Percentiles rank a stretch among this genome's conserved stretches.
Conservation (phyloP, 2,797 vertebrate species). For the Calcarius lapponicus region DNA sequence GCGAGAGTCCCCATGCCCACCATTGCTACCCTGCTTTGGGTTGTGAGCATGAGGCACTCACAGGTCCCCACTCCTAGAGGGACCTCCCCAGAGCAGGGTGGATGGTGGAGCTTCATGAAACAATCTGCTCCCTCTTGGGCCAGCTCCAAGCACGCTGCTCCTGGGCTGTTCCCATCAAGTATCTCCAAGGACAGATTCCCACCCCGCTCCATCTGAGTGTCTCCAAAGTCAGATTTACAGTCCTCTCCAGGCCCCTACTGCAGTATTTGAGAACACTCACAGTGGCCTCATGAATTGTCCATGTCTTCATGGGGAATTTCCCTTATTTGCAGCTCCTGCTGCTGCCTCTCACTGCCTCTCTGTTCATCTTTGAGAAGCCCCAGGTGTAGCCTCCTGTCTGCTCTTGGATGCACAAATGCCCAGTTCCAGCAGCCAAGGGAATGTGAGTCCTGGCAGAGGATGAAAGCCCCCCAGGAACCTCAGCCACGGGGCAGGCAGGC, state of each 20-base stretch:
- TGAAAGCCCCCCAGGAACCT: not conserved
- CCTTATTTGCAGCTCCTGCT: not conserved
- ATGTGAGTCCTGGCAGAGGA: rapidly evolving
- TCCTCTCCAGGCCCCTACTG: not conserved
- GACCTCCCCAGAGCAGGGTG: too few species aligned
- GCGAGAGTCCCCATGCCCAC: not conserved
- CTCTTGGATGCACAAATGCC: not conserved
- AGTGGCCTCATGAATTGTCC: not conserved
- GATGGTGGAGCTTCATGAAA: not conserved
- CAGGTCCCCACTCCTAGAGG: not conserved
- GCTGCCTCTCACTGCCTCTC: not conserved
- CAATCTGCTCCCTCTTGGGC: not conserved
- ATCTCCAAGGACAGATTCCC: not conserved
- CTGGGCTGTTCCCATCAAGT: not conserved
- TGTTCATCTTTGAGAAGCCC: not conserved
- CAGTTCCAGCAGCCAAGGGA: not conserved
- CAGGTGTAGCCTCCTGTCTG: not conserved
- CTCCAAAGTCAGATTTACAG: not conserved
- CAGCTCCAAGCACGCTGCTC: not conserved
- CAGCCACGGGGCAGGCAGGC: not conserved
- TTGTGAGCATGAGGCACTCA: not conserved
- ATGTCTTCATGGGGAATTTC: not conserved
- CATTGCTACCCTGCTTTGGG: too few species aligned
- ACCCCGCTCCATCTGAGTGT: rapidly evolving
- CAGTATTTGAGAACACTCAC: not conserved